A percentile compares a stretch with the other conserved stretches of the same genome.
These are phyloP conservation scores for Triplophysa dalaica DNA, from an alignment of 2,113 vertebrate genomes.

Conservation along the genomic window DNA sequence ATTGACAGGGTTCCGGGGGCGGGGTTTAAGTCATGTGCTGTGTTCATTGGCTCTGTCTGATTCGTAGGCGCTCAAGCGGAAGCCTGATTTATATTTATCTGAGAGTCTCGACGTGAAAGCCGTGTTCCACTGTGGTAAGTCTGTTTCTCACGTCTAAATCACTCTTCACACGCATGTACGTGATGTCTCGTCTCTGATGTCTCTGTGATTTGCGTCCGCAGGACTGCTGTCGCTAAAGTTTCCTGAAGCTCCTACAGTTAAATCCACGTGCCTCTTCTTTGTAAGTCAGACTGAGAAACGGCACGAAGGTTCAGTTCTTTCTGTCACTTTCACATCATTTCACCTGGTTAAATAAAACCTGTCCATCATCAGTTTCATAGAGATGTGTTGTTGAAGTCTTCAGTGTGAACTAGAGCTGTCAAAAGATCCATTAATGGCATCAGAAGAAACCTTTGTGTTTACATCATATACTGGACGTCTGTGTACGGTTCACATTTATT, in stretches of 20 bases:
- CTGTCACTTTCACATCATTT: too few relatives aligned
- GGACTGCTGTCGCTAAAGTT: constrained; percentile 97
- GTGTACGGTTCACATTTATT: too few relatives aligned
- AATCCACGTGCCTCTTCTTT: constrained; percentile 95
- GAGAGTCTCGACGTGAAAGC: constrained; percentile 96
- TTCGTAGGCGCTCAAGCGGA: constrained; percentile 97
- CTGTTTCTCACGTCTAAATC: not conserved
- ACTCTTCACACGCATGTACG: not conserved
- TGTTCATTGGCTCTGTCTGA: constrained; percentile 78
- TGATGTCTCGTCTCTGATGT: constrained; percentile 35
- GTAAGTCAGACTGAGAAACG: constrained; percentile 76
- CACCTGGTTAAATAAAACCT: too few relatives aligned
- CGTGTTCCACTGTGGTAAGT: constrained; percentile 98
- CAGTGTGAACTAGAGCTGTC: too few relatives aligned
- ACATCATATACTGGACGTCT: too few relatives aligned
- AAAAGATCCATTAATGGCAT: too few relatives aligned
- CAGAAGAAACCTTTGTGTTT: too few relatives aligned
- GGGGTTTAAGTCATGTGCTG: constrained; percentile 55
- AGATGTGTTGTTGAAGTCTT: too few relatives aligned
- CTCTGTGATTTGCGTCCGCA: constrained; percentile 65
- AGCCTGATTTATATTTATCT: constrained; percentile 96
- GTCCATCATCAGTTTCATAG: too few relatives aligned
- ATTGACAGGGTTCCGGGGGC: constrained; percentile 41
- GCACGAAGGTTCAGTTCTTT: too few relatives aligned
- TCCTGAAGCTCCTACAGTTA: constrained; percentile 95